A percentile compares a stretch with the other conserved stretches of the same genome.
These are phyloP conservation scores for Falco berigora DNA, from an alignment of 2,797 vertebrate genomes.

Conservation along the genomic window DNA sequence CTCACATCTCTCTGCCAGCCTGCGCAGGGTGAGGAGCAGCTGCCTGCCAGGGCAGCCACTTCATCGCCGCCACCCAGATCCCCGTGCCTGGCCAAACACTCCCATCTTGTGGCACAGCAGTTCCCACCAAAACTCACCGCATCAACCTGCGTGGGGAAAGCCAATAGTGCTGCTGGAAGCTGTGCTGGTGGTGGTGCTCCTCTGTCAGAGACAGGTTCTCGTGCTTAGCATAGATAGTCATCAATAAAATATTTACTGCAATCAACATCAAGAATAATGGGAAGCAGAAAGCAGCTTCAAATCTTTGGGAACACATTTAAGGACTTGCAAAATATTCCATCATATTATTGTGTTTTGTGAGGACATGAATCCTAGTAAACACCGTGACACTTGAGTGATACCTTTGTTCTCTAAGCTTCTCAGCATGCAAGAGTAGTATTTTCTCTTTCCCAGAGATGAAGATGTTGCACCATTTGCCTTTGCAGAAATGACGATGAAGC, in stretches of 20 bases:
- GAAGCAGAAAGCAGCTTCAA: neutral
- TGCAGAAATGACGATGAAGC: neutral
- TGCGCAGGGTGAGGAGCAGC: neutral
- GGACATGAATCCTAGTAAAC: neutral
- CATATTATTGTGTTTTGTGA: neutral
- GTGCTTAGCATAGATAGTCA: neutral
- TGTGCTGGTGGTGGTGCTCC: neutral
- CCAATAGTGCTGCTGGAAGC: rapidly evolving
- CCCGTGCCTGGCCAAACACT: neutral
- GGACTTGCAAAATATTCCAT: neutral
- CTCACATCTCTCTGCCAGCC: neutral
- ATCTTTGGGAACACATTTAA: neutral
- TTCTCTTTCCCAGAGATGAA: neutral
- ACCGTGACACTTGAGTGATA: neutral
- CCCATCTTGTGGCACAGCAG: neutral
- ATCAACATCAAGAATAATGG: neutral
- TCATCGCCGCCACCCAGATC: neutral
- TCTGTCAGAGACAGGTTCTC: neutral
- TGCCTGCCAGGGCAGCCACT: neutral
- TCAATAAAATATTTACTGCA: neutral
- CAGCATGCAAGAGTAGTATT: neutral
- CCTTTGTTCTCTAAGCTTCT: neutral
- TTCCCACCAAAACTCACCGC: neutral
- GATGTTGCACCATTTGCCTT: neutral
- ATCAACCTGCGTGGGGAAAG: neutral